Evolutionary conservation across 2,113 vertebrate species (phyloP).

Genomic region (Atractosteus spatula): DNA sequence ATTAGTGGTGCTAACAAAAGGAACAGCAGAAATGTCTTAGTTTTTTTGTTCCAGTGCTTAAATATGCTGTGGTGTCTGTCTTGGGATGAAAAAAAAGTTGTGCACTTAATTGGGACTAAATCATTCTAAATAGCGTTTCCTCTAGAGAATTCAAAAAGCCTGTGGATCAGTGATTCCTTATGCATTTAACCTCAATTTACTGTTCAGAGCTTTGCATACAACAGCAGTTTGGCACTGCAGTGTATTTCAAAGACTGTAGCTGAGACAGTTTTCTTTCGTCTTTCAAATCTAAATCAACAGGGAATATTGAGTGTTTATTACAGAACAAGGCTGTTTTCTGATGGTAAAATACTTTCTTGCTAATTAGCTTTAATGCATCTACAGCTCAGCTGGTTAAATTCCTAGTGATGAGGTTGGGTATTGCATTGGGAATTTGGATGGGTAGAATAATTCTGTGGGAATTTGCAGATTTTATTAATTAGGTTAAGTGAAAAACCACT

Average conservation of each 20-base stretch:
- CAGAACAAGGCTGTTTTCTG: constrained; percentile 53
- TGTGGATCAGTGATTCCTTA: constrained; percentile 31
- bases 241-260: constrained; percentile 29
- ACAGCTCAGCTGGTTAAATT: constrained; percentile 36
- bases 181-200: constrained; percentile 28
- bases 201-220: constrained; percentile 24
- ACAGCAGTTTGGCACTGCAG: constrained; percentile 28
- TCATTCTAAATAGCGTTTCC: constrained; percentile 1
- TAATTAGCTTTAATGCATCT: constrained; percentile 58
- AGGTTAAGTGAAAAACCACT: neutral
- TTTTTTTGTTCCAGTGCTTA: constrained; percentile 4
- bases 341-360: constrained; percentile 46
- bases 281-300: constrained; percentile 37
- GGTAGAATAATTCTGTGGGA: constrained; percentile 42
- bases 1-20: neutral
- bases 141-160: constrained; percentile 35
- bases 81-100: neutral
- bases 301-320: constrained; percentile 46
- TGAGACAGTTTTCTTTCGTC: constrained; percentile 39
- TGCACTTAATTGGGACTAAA: neutral
- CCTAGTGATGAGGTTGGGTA: constrained; percentile 36
- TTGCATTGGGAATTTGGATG: constrained; percentile 39
- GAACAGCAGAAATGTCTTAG: neutral
- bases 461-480: constrained; percentile 9
- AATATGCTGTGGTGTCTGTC: neutral